These are phyloP conservation scores for Ditula angustiorana DNA, from an alignment of 2,888 invertebrate species.

Conservation along the genomic window DNA sequence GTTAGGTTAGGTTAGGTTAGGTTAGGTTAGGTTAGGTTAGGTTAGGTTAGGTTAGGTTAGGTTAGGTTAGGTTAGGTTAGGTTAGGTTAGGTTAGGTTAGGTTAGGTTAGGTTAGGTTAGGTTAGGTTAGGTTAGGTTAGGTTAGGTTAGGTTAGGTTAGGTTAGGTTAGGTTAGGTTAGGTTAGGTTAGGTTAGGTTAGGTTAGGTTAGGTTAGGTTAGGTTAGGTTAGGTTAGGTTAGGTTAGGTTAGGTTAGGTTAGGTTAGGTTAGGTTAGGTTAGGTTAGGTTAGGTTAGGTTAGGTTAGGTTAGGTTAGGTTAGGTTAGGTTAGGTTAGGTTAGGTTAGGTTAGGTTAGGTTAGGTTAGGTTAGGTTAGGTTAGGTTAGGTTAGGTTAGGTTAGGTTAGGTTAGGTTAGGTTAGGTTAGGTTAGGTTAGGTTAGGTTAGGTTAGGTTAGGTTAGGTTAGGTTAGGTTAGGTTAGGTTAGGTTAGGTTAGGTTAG, in stretches of 20 bases:
- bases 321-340: conserved; percentile 30
- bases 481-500: conserved; percentile 32
- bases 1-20: conserved; percentile 33
- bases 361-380: conserved; percentile 27
- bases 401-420: conserved; percentile 28
- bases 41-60: conserved; percentile 33
- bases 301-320: conserved; percentile 34
- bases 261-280: conserved; percentile 34
- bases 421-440: conserved; percentile 31
- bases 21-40: conserved; percentile 33
- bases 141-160: conserved; percentile 33
- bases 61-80: conserved; percentile 33
- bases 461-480: conserved; percentile 25
- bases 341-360: conserved; percentile 25
- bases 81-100: conserved; percentile 33
- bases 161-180: conserved; percentile 33
- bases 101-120: conserved; percentile 33
- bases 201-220: conserved; percentile 34
- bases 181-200: conserved; percentile 32
- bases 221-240: conserved; percentile 34
- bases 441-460: conserved; percentile 34
- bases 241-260: conserved; percentile 34
- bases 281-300: conserved; percentile 34
- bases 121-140: conserved; percentile 33
- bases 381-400: conserved; percentile 28